Conservation (phyloP, 2,888 invertebrate genomes). For the Gastracanthus pulcherrimus region DNA sequence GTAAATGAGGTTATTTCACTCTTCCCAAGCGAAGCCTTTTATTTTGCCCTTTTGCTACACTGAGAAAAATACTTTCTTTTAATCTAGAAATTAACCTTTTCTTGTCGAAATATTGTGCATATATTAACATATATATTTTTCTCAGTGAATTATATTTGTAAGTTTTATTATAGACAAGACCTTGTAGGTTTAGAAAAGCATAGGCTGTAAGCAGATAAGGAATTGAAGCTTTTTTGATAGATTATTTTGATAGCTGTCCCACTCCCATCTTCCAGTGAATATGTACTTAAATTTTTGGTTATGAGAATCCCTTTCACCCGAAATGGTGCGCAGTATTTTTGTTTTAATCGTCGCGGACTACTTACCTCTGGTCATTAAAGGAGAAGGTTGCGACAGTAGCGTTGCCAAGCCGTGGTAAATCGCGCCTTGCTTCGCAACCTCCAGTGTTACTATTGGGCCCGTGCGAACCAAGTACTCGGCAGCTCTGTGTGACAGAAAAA, state of each 20-base stretch:
- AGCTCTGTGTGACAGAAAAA: conserved; percentile 83
- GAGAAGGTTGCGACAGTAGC: conserved; percentile 93
- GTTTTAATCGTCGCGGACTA: conserved; percentile 48
- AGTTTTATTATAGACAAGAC: conserved; percentile 21
- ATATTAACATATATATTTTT: neutral
- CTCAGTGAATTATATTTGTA: conserved; percentile 16
- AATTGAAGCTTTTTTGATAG: conserved; percentile 25
- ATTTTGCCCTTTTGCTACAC: neutral
- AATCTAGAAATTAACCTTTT: neutral
- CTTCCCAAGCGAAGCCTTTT: conserved; percentile 28
- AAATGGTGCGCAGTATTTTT: neutral
- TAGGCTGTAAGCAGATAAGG: conserved; percentile 39
- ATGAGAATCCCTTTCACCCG: conserved; percentile 16
- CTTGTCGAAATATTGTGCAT: neutral
- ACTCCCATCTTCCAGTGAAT: conserved; percentile 6
- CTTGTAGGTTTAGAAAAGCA: conserved; percentile 4
- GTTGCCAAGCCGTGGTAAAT: conserved; percentile 97
- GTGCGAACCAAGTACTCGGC: conserved; percentile 97
- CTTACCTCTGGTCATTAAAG: conserved; percentile 87
- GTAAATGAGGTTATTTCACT: conserved; percentile 18
- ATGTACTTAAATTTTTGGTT: conserved; percentile 23
- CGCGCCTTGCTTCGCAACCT: conserved; percentile 98
- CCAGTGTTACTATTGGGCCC: conserved; percentile 94
- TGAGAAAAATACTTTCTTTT: neutral
- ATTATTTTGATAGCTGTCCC: conserved; percentile 6